A percentile compares a stretch with the other conserved stretches of the same genome.
phyloP scores from a whole-genome alignment of 2,113 vertebrate genomes.

The Corydoras sp. region DNA sequence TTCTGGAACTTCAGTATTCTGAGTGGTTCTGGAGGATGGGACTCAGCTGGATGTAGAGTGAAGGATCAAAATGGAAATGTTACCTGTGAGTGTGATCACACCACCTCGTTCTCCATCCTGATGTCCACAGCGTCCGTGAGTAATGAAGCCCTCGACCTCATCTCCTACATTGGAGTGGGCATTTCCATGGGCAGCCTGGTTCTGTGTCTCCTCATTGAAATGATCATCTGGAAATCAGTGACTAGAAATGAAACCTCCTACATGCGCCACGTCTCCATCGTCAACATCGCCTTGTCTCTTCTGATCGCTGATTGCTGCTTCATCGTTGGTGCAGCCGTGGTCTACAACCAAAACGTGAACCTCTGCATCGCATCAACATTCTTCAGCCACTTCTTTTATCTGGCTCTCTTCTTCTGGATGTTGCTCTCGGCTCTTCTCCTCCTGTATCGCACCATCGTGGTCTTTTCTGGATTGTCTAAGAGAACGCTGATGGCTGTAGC shows the following conservation, averaged over 20 bases:
- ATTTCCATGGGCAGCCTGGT: constrained; percentile 72
- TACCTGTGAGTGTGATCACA: constrained; percentile 24
- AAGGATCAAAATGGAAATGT: neutral
- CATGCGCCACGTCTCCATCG: constrained; percentile 76
- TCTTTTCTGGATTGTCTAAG: constrained; percentile 74
- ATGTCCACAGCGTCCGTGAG: constrained; percentile 4
- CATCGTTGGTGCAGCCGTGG: constrained; percentile 57
- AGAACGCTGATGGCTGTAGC: constrained; percentile 63
- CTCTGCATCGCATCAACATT: constrained; percentile 75
- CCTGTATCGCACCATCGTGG: constrained; percentile 70
- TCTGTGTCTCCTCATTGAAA: constrained; percentile 72
- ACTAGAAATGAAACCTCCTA: constrained; percentile 72
- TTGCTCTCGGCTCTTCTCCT: constrained; percentile 77
- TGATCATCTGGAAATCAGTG: constrained; percentile 67
- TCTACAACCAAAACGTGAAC: constrained; percentile 33
- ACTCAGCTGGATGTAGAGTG: constrained; percentile 49
- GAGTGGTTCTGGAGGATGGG: neutral
- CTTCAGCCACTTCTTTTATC: constrained; percentile 83
- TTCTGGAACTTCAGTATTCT: constrained; percentile 70
- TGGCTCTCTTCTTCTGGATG: constrained; percentile 90
- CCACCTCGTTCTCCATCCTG: constrained; percentile 23
- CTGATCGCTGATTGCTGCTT: constrained; percentile 75
- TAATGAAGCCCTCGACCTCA: neutral
- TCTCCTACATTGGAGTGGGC: constrained; percentile 65
- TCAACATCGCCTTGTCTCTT: constrained; percentile 76